phyloP scores from a whole-genome alignment of 2,797 vertebrate species.

The Potorous gilbertii region DNA sequence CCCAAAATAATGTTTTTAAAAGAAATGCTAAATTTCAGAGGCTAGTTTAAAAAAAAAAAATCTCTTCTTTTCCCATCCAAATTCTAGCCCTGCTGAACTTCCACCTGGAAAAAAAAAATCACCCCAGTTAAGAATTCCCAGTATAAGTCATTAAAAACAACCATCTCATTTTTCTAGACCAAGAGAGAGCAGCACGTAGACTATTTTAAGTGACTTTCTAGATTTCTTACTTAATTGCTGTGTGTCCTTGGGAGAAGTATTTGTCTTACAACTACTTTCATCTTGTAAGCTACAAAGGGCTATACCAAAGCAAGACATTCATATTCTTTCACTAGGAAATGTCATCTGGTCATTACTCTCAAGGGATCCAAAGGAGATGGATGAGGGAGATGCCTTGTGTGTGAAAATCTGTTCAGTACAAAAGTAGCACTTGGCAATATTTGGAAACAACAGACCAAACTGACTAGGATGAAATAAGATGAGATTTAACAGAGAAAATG shows the following conservation, averaged over 20 bases:
- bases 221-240: neutral
- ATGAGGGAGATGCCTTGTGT: neutral
- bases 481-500: neutral
- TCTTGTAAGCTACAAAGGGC: neutral
- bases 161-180: neutral
- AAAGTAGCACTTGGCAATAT: neutral
- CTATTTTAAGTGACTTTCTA: neutral
- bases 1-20: neutral
- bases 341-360: neutral
- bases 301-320: neutral
- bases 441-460: neutral
- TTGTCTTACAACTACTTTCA: neutral
- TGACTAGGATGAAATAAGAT: neutral
- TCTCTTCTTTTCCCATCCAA: neutral
- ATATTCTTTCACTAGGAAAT: neutral
- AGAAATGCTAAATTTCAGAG: neutral
- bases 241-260: neutral
- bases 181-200: neutral
- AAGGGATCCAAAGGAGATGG: neutral
- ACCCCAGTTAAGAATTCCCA: neutral
- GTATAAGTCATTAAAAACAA: neutral
- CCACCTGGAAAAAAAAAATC: neutral
- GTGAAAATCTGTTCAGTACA: neutral
- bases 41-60: neutral
- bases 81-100: neutral